Percentiles rank a stretch among this genome's conserved stretches.
Evolutionary conservation across 2,888 invertebrate species (phyloP).

Genomic region (Drosophila leonis): DNA sequence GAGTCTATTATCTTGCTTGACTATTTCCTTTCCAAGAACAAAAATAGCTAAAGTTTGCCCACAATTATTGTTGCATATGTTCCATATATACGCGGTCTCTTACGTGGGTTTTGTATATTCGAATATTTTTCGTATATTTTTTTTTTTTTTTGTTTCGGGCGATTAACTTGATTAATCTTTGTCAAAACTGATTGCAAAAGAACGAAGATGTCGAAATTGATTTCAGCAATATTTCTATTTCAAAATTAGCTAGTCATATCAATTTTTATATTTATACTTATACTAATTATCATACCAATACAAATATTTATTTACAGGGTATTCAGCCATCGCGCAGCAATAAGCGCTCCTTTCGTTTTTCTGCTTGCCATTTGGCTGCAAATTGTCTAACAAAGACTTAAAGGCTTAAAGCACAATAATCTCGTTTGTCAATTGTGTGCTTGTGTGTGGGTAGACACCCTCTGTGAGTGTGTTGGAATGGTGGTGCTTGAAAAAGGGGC

Average conservation of each 20-base stretch:
- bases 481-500: not conserved
- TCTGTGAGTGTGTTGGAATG: not conserved
- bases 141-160: no score
- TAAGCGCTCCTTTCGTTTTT: slow-evolving; percentile 2
- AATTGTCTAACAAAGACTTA: slow-evolving; percentile 79
- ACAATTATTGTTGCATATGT: no score
- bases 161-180: no score
- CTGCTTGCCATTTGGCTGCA: slow-evolving; percentile 52
- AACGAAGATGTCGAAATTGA: not conserved
- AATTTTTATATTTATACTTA: not conserved
- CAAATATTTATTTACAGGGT: slow-evolving; percentile 16
- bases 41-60: no score
- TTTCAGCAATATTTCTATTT: no score
- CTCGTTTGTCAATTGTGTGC: slow-evolving; percentile 62
- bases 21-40: no score
- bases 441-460: not conserved
- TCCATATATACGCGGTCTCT: no score
- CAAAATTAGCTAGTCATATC: no score
- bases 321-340: not conserved
- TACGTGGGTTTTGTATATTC: no score
- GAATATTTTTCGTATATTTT: no score
- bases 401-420: slow-evolving; percentile 77
- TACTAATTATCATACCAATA: not conserved
- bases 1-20: no score
- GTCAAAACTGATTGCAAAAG: no score